These are phyloP conservation scores for Liparis tanakae DNA, from an alignment of 2,797 vertebrate genomes.

Conservation along the genomic window DNA sequence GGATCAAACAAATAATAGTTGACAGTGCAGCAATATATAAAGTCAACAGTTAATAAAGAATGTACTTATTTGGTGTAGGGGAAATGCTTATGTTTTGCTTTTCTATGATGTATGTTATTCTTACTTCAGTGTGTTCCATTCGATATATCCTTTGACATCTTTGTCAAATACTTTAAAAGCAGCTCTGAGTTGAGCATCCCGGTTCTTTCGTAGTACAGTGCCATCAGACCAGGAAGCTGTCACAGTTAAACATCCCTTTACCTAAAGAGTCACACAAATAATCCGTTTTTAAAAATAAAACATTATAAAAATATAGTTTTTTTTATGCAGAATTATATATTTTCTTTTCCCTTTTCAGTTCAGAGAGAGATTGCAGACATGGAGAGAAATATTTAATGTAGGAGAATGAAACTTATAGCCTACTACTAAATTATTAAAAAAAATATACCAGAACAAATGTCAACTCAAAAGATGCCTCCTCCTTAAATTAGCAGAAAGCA, in stretches of 20 bases:
- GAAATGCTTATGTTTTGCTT: not conserved
- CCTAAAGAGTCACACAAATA: conserved; percentile 57
- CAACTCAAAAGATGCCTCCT: not conserved
- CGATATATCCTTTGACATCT: conserved; percentile 79
- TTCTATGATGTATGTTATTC: conserved; percentile 14
- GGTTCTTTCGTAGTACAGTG: conserved; percentile 71
- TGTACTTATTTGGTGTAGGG: not conserved
- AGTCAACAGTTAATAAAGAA: not conserved
- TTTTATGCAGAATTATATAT: not conserved
- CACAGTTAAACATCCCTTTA: conserved; percentile 76
- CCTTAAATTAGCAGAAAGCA: not conserved
- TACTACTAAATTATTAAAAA: too few species aligned
- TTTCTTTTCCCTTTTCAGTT: not conserved
- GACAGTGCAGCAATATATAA: not conserved
- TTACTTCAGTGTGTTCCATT: conserved; percentile 80
- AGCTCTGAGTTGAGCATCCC: conserved; percentile 75
- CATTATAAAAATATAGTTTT: not conserved
- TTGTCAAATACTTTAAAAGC: conserved; percentile 81
- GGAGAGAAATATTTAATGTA: conserved; percentile 6
- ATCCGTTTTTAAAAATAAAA: not conserved
- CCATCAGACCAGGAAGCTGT: conserved; percentile 76
- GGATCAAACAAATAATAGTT: not conserved
- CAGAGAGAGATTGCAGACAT: not conserved
- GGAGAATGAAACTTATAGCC: conserved; percentile 3
- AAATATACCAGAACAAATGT: not conserved